A percentile compares a stretch with the other conserved stretches of the same genome.
phyloP scores from a whole-genome alignment of 1,140 invertebrate species.

The Catajapyx aquilonaris region DNA sequence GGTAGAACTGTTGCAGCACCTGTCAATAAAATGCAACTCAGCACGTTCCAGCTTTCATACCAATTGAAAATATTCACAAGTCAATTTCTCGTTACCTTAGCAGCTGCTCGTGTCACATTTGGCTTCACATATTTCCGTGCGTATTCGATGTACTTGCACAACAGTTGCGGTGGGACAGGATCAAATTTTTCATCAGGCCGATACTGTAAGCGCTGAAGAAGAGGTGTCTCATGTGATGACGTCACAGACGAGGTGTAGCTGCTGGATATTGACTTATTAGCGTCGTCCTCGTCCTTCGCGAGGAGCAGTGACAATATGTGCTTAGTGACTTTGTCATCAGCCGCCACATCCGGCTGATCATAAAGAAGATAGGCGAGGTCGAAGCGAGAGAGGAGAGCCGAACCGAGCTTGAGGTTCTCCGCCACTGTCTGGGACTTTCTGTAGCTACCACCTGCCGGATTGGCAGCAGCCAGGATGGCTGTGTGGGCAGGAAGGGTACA shows the following conservation, averaged over 20 bases:
- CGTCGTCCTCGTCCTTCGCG: too few species aligned
- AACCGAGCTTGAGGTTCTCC: conserved; percentile 74
- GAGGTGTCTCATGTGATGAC: too few species aligned
- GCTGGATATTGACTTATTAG: too few species aligned
- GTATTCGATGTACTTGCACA: conserved; percentile 82
- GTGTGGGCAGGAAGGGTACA: conserved; percentile 57
- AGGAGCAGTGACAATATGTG: too few species aligned
- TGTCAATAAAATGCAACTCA: too few species aligned
- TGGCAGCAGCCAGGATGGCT: conserved; percentile 76
- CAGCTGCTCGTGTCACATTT: conserved; percentile 44
- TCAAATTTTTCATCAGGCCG: conserved; percentile 37
- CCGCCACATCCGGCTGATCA: conserved; percentile 58
- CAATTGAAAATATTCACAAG: too few species aligned
- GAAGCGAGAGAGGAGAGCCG: conserved; percentile 73
- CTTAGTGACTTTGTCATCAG: conserved; percentile 14
- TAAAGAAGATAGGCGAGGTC: conserved; percentile 81
- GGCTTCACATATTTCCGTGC: conserved; percentile 74
- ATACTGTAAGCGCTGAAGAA: neutral
- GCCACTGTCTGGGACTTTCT: conserved; percentile 64
- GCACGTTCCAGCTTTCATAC: too few species aligned
- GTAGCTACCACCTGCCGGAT: conserved; percentile 74
- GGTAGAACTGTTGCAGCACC: conserved; percentile 63
- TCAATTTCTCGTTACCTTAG: too few species aligned
- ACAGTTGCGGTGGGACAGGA: conserved; percentile 43
- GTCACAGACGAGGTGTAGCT: too few species aligned